Evolutionary conservation across 2,888 invertebrate species (phyloP), one percentile per base, ranked within the genome.

Genomic region (Patella pellucida): DNA sequence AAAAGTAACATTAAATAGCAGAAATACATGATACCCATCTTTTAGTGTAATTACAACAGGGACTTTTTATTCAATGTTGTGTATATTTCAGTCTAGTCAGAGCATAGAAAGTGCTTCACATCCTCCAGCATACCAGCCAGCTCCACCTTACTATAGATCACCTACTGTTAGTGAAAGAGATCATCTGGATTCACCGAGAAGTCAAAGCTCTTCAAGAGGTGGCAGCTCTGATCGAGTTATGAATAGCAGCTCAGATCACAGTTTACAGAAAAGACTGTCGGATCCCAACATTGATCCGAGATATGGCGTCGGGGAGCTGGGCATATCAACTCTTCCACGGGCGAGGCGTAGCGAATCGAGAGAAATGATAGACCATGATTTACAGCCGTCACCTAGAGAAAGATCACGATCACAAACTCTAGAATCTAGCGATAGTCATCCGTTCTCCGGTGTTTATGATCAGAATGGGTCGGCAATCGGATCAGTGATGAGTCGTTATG

Each of bases 401-500:
- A 41, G 41, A 41, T 41, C 41, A 9, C 62, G 62, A 12, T 19
- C 62, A 12, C 19, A 14, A 23, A 62, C 62, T 62, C 62, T 62
- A 19, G 19, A 19, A 23, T 23, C n/a, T 62, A 62, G 14, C 23
- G 41, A 41, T 41, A 41, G 41, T 41, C 41, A 41, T 41, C 41
- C 41, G 41, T 41, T 41, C 41, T 9, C 41, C 7, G 9, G 41
- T 7, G 23, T 62, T 11, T 62, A 62, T 62, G 19, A 62, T 23
- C 41, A 41, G 41, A 62, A 62, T 62, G 23, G 23, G 19, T 41
- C 41, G 16, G 68, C 51, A 1, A 41, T n/a, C 14, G 31, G 50
- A 27, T 76, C 78, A 23, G 71, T 76, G 0, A 81, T 82, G 76
- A 77, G 76, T 5, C 75, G 75, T 11, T 89, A 85, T 79, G 89